phyloP scores from a whole-genome alignment of 2,888 invertebrate species.

The Holacanthella duospinosa region DNA sequence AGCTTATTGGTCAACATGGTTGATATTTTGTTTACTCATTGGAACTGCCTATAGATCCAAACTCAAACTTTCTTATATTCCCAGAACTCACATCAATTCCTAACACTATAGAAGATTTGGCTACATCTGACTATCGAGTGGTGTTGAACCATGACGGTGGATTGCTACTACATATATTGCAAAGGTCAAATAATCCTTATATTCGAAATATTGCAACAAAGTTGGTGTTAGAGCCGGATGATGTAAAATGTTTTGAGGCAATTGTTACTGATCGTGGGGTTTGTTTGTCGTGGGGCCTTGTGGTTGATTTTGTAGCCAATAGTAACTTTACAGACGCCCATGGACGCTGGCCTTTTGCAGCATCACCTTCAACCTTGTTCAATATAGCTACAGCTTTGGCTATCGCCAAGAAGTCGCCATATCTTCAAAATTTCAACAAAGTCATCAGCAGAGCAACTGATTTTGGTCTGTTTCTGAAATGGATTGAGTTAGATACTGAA shows the following conservation, averaged over 20 bases:
- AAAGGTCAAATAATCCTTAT: neutral
- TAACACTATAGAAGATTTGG: neutral
- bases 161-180: neutral
- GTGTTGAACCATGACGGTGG: neutral
- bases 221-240: neutral
- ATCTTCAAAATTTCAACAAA: neutral
- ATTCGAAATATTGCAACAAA: neutral
- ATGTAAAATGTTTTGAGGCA: neutral
- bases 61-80: neutral
- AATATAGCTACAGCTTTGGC: neutral
- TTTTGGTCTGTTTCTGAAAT: neutral
- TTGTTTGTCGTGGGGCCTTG: neutral
- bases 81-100: neutral
- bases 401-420: neutral
- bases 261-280: neutral
- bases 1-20: neutral
- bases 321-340: neutral
- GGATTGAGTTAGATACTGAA: neutral
- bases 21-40: neutral
- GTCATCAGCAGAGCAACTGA: neutral
- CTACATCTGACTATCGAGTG: neutral
- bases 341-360: neutral
- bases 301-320: neutral
- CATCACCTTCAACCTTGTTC: neutral
- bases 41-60: neutral